Conservation (phyloP, 2,888 invertebrate genomes). For the Cataglyphis cursor region DNA sequence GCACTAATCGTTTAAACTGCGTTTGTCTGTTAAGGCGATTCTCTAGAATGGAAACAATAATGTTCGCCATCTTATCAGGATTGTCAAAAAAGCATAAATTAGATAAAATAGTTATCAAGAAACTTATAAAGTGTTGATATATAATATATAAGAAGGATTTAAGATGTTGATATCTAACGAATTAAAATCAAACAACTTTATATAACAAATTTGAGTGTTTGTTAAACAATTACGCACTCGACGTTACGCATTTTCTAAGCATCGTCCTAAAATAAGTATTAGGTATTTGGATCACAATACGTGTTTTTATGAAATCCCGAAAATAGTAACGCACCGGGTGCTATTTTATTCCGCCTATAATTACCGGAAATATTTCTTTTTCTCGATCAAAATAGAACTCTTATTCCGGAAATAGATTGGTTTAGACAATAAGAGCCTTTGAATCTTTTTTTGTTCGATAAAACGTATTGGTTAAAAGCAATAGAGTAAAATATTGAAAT, state of each 20-base stretch:
- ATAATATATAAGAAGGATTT: neutral
- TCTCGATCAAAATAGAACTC: constrained; percentile 62
- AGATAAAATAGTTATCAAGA: neutral
- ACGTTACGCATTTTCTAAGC: constrained; percentile 13
- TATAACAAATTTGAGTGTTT: neutral
- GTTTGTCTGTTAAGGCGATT: constrained; percentile 9
- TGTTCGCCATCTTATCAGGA: neutral
- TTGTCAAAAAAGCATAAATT: neutral
- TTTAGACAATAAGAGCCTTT: neutral
- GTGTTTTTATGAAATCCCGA: constrained; percentile 58
- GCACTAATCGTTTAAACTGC: neutral
- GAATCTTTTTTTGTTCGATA: neutral
- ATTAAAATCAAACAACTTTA: neutral
- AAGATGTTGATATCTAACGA: neutral
- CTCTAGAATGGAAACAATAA: neutral
- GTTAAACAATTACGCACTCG: neutral
- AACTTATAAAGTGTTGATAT: constrained; percentile 13
- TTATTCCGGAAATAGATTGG: constrained; percentile 62
- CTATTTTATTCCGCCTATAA: constrained; percentile 67
- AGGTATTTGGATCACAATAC: constrained; percentile 69
- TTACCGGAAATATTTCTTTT: constrained; percentile 71
- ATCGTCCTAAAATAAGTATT: neutral
- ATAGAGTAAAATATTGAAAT: no score
- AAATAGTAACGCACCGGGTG: constrained; percentile 76
- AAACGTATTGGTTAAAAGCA: no score